Base-by-base conservation (phyloP, 2,797 vertebrate species). In the Sebastiscus albofasciatus region DNA sequence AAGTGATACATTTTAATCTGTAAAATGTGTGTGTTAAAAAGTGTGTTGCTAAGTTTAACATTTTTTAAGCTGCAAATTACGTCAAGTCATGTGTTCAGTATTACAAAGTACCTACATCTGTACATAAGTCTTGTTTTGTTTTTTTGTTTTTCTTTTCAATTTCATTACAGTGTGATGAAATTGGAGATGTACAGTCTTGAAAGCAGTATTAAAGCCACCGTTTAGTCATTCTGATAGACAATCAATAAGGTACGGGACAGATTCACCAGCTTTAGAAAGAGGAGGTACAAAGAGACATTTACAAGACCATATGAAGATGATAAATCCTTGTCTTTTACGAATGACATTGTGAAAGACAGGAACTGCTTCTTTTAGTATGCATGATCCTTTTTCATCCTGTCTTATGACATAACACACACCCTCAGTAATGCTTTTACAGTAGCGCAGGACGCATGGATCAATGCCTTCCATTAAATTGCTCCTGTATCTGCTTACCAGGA, bases 401-500 rank as follows among this genome's bases (percentile, higher is more conserved):
- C 22, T 52, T 9, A 24, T 39, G 14, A 61, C 11, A 27, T 18
- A 61, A 52, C 20, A 22, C 8, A 46, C 12, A 13, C 5, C 54
- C 67, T 55, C 60, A 55, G 46, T 83, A 83, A 83, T 90, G 70
- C 26, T 74, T 75, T 79, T 82, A 71, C 8, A 58, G 75, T 1
- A 49, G 29, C 7, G 6, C 36, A 75, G 46, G 58, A 70, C 12
- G 58, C 33, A 42, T 60, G 26, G 72, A 89, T 91, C 81, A 66
- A 90, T 87, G 39, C 27, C 66, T 71, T 56, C 20, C 49, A 65
- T 84, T 62, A 62, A 27, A 77, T 36, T 54, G 22, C 34, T 79
- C 13, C 85, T 88, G 82, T 84, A 81, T 84, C 82, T 80, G 75
- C 87, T 91, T 85, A 86, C 80, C 95, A 99, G 98, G 93, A 99